Evolutionary conservation across 2,113 vertebrate species (phyloP).

Genomic region (Gorsachius goisagi): DNA sequence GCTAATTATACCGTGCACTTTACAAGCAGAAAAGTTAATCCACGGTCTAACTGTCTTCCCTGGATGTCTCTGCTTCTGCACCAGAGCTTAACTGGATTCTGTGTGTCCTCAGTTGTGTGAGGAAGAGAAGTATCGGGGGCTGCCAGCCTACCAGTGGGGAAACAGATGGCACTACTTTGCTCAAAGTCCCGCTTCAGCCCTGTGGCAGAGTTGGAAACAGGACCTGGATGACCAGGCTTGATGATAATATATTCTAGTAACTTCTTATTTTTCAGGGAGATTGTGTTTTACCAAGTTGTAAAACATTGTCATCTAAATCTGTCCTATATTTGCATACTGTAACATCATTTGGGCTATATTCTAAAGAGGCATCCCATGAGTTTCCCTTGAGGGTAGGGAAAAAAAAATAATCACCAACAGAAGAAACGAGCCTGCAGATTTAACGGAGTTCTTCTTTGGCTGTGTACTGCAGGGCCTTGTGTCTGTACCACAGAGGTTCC

Average conservation of each 20-base stretch:
- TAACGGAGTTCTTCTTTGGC: not conserved
- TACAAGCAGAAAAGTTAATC: constrained; percentile 35
- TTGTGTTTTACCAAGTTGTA: not conserved
- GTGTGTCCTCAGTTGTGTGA: constrained; percentile 32
- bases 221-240: not conserved
- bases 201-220: not conserved
- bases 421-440: not conserved
- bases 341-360: not conserved
- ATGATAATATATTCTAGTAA: not conserved
- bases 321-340: not conserved
- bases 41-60: not conserved
- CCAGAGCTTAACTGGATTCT: not conserved
- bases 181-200: not conserved
- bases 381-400: not conserved
- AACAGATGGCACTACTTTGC: not conserved
- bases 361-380: not conserved
- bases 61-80: not conserved
- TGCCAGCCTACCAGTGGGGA: not conserved
- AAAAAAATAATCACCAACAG: not conserved
- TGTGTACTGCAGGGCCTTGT: fast-evolving
- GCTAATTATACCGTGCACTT: constrained; percentile 12
- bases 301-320: not conserved
- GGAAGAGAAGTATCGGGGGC: not conserved
- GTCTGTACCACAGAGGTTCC: not conserved
- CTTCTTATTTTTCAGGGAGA: not conserved